Conservation (phyloP, 2,888 invertebrate genomes). For the Monopis laevigella region DNA sequence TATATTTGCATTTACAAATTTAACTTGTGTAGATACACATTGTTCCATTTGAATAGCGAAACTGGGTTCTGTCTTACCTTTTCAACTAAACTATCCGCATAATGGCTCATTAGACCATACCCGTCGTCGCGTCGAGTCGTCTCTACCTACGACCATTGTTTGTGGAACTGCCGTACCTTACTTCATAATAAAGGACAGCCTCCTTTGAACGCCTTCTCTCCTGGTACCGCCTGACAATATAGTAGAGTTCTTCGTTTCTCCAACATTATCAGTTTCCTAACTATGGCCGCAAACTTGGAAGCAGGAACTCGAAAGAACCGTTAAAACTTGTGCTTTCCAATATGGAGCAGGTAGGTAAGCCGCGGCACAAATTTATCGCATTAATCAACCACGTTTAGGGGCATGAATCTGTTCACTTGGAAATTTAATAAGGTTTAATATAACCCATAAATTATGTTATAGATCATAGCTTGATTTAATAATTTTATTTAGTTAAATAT, state of each 20-base stretch:
- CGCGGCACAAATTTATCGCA: slow-evolving; percentile 34
- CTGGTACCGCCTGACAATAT: slow-evolving; percentile 11
- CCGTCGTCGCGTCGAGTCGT: slow-evolving; percentile 35
- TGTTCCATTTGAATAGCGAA: slow-evolving; percentile 11
- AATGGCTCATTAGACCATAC: slow-evolving; percentile 59
- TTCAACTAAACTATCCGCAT: slow-evolving; percentile 33
- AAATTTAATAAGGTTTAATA: too few species aligned
- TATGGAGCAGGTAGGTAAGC: slow-evolving; percentile 25
- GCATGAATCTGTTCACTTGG: too few species aligned
- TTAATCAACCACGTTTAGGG: slow-evolving; percentile 31
- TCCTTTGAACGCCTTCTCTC: slow-evolving; percentile 34
- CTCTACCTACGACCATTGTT: slow-evolving; percentile 49
- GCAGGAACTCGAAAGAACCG: slow-evolving; percentile 17
- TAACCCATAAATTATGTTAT: too few species aligned
- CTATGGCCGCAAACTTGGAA: slow-evolving; percentile 23
- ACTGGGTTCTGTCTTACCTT: slow-evolving; percentile 28
- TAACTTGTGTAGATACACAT: slow-evolving; percentile 6
- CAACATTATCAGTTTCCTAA: slow-evolving; percentile 19
- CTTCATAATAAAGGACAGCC: slow-evolving; percentile 47
- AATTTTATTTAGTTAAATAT: too few species aligned
- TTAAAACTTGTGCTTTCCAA: slow-evolving; percentile 28
- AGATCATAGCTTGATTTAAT: too few species aligned
- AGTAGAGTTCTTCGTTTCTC: slow-evolving; percentile 4
- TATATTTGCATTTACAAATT: slow-evolving; percentile 11
- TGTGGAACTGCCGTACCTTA: slow-evolving; percentile 38